phyloP scores from a whole-genome alignment of 2,797 vertebrate genomes.

The Acanthurus lineatus region DNA sequence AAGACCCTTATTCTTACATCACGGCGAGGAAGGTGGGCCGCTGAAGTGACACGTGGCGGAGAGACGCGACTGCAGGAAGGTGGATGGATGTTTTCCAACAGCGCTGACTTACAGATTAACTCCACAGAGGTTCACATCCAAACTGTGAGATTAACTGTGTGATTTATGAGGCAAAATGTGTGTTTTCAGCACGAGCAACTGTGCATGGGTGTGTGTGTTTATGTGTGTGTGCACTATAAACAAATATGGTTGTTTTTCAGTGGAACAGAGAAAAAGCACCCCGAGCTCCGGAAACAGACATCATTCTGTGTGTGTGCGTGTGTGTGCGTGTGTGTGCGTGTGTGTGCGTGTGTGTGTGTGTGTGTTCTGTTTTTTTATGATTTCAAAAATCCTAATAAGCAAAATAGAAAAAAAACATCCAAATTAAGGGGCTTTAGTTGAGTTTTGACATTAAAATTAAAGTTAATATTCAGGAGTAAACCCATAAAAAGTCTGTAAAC shows the following conservation, averaged over 20 bases:
- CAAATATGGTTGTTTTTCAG: constrained; percentile 61
- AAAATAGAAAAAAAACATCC: neutral
- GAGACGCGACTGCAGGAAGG: too few relatives aligned
- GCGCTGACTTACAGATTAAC: too few relatives aligned
- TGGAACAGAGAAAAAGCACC: constrained; percentile 45
- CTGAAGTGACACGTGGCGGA: too few relatives aligned
- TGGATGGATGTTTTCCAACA: too few relatives aligned
- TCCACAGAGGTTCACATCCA: too few relatives aligned
- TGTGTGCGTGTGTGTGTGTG: constrained; percentile 21
- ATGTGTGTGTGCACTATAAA: constrained; percentile 30
- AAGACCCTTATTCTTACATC: too few relatives aligned
- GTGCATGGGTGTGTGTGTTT: constrained; percentile 14
- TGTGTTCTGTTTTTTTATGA: constrained; percentile 7
- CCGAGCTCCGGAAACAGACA: constrained; percentile 58
- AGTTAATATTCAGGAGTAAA: neutral
- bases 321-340: constrained; percentile 17
- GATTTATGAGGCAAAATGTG: too few relatives aligned
- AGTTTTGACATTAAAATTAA: neutral
- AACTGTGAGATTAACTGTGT: too few relatives aligned
- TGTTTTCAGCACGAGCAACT: neutral
- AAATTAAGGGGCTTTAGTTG: neutral
- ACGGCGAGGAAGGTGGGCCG: too few relatives aligned
- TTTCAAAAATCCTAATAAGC: neutral
- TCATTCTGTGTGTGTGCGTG: constrained; percentile 26
- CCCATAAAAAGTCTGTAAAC: neutral